Base-by-base conservation (phyloP, 2,888 invertebrate species). In the Pristionchus entomophagus region DNA sequence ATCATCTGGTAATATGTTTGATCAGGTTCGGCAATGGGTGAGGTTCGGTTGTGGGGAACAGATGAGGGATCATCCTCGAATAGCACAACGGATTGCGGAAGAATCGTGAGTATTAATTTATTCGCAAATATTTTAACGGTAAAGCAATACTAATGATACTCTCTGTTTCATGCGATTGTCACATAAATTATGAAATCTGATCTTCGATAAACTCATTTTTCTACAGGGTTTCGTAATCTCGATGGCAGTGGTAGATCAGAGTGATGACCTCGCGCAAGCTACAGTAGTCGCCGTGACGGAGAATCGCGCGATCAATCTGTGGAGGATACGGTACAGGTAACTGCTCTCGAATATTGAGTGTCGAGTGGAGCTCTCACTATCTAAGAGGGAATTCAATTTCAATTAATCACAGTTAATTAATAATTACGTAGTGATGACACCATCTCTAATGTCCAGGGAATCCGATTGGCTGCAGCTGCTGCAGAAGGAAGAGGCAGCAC, bases 251-350 rank as follows among this genome's bases (percentile, higher is more conserved):
- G 82, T 82, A 10, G 82, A 56, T 8, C 19, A 51, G 78, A 6
- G 12, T 29, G 78, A 78, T 14, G 82, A 41, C 29, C 29, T n/a
- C 5, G 51, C 8, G 6, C 38, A 8, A 26, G 41, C 56, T 38
- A 82, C 82, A 12, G 84, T 84, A 62, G 56, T 59, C 41, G 59
- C 82, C n/a, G 84, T 84, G 32, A 84, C 84, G 45, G 84, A 84
- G 53, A 84, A 84, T 29, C 84, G 84, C 6, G 84, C 84, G 29
- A n/a, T 84, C 22, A 84, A 84, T 49, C 84, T 84, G 69, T 84
- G 84, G 84, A 84, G 84, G 84, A 49, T 84, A 69, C 49, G 69
- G 65, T 65, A 62, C 69, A 32, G 49, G 84, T 62, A 19, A 59
- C 32, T 35, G 19, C 1, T 8, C 12, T 29, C 22, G 19, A 51